These are phyloP conservation scores for Micronisus gabar DNA, from an alignment of 2,113 vertebrate genomes.

Conservation along the genomic window DNA sequence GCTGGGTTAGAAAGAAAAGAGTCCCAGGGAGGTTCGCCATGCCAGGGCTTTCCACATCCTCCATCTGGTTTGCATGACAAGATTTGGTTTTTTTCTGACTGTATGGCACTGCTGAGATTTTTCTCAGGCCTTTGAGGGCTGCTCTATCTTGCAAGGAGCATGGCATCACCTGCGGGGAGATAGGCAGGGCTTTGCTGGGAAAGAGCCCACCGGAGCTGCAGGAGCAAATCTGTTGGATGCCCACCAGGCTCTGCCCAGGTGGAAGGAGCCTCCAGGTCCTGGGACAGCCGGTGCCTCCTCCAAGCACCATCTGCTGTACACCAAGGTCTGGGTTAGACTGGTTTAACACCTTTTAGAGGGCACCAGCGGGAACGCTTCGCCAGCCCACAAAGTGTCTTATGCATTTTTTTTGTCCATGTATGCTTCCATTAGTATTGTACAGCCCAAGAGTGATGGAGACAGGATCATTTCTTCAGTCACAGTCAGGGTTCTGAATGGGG, in stretches of 20 bases:
- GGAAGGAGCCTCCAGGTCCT: neutral
- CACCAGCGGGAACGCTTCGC: neutral
- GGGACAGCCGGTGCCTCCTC: neutral
- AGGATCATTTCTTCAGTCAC: neutral
- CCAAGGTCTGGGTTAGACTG: neutral
- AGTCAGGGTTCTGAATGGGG: neutral
- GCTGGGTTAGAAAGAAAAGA: neutral
- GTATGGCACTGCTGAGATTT: neutral
- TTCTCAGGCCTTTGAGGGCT: neutral
- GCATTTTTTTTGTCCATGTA: neutral
- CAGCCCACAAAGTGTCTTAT: neutral
- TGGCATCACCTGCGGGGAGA: neutral
- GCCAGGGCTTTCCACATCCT: neutral
- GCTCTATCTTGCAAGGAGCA: neutral
- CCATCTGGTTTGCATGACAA: neutral
- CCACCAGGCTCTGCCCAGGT: neutral
- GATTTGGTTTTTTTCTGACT: neutral
- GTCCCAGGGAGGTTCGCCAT: neutral
- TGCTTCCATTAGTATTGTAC: neutral
- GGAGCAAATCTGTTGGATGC: neutral
- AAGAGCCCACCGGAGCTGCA: neutral
- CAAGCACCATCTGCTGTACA: accelerated
- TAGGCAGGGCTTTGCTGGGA: neutral
- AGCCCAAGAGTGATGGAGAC: neutral
- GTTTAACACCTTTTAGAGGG: neutral